Evolutionary conservation across 2,113 vertebrate genomes (phyloP).

Genomic region (Xiphophorus couchianus): DNA sequence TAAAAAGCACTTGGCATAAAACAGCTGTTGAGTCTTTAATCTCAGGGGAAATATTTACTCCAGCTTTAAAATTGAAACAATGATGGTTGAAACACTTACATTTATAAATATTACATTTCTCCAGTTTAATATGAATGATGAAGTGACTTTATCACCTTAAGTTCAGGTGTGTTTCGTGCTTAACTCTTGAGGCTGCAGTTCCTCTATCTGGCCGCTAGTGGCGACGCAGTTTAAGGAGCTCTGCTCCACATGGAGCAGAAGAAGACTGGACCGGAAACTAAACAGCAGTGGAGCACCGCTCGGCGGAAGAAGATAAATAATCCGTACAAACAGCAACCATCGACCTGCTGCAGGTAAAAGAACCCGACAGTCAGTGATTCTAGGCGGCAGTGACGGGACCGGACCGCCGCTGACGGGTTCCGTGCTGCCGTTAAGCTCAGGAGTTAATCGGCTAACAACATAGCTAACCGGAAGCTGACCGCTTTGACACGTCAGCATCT

Average conservation of each 20-base stretch:
- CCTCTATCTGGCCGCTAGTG: fast-evolving
- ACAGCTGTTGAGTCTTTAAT: too few species aligned
- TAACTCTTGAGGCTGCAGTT: not conserved
- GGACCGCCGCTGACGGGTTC: too few species aligned
- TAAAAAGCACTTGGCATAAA: not conserved
- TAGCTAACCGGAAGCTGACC: conserved; percentile 3
- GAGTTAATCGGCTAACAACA: not conserved
- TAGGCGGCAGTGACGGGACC: not conserved
- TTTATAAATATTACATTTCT: too few species aligned
- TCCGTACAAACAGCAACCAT: not conserved
- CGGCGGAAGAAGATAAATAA: conserved; percentile 1
- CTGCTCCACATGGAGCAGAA: not conserved
- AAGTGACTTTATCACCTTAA: too few species aligned
- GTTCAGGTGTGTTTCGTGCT: too few species aligned
- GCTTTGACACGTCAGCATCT: conserved; percentile 16
- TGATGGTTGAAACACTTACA: too few species aligned
- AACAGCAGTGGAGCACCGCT: conserved; percentile 45
- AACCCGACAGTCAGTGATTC: too few species aligned
- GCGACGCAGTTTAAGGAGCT: not conserved
- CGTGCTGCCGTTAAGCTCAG: not conserved
- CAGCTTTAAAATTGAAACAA: too few species aligned
- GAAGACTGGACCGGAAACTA: conserved; percentile 59
- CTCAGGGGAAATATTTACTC: too few species aligned
- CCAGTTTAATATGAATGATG: too few species aligned
- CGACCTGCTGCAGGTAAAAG: conserved; percentile 38